phyloP scores from a whole-genome alignment of 2,797 vertebrate genomes.

The Brachyrhaphis roseni region DNA sequence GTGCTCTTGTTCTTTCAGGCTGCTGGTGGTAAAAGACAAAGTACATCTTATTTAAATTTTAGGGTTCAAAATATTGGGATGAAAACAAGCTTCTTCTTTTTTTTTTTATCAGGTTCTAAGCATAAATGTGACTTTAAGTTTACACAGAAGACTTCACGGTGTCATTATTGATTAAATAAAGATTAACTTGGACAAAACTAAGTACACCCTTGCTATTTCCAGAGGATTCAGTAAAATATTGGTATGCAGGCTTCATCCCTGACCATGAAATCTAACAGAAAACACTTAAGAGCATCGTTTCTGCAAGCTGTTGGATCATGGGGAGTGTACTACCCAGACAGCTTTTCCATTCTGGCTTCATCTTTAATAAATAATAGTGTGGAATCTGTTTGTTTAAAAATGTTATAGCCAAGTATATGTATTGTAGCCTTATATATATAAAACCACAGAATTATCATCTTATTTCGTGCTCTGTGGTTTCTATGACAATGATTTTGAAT shows the following conservation, averaged over 20 bases:
- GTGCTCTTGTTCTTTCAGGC: not conserved
- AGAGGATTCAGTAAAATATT: not conserved
- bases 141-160: not conserved
- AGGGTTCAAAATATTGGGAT: not conserved
- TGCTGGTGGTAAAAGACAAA: not conserved
- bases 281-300: not conserved
- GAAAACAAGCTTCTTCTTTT: not conserved
- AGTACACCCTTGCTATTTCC: not conserved
- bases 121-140: not conserved
- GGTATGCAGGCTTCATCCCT: not conserved
- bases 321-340: not conserved
- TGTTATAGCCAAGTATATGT: not conserved
- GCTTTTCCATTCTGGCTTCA: not conserved
- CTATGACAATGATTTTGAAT: not conserved
- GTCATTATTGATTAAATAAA: not conserved
- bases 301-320: not conserved
- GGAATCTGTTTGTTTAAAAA: not conserved
- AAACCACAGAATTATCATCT: not conserved
- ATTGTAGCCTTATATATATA: not conserved
- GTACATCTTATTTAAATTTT: not conserved
- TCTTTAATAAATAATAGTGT: not conserved
- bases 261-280: not conserved
- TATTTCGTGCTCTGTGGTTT: not conserved
- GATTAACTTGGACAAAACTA: not conserved
- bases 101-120: not conserved